A percentile compares a stretch with the other conserved stretches of the same genome.
These are phyloP conservation scores for Sitobion miscanthi DNA, from an alignment of 1,140 invertebrate species.

Conservation along the genomic window DNA sequence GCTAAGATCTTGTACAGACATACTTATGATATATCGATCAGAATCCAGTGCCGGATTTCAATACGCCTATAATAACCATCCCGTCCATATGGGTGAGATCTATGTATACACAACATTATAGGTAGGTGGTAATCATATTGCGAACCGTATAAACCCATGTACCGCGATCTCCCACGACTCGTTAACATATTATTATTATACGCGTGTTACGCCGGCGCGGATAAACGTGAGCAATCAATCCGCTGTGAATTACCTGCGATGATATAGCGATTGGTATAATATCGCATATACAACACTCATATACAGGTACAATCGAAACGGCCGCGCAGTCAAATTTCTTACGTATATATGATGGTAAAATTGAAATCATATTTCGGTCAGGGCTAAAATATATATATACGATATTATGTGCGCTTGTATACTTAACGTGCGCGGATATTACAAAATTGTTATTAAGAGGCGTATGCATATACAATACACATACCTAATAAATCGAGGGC, in stretches of 20 bases:
- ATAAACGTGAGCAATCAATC: conserved; percentile 1
- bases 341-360: not conserved
- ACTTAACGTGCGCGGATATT: not conserved
- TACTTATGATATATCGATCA: not conserved
- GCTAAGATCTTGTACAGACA: too few species aligned
- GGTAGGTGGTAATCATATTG: not conserved
- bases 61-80: not conserved
- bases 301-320: not conserved
- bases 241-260: not conserved
- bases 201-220: not conserved
- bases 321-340: not conserved
- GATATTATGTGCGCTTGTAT: not conserved
- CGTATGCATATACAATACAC: not conserved
- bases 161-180: not conserved
- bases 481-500: not conserved
- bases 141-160: not conserved
- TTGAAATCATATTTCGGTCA: not conserved
- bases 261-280: not conserved
- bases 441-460: not conserved
- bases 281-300: not conserved
- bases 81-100: not conserved
- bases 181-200: too few species aligned
- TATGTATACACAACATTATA: not conserved
- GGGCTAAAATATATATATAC: not conserved
- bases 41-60: not conserved